Evolutionary conservation across 92 coral and sea anemone species (phyloP).

Genomic region (Nematostella vectensis): DNA sequence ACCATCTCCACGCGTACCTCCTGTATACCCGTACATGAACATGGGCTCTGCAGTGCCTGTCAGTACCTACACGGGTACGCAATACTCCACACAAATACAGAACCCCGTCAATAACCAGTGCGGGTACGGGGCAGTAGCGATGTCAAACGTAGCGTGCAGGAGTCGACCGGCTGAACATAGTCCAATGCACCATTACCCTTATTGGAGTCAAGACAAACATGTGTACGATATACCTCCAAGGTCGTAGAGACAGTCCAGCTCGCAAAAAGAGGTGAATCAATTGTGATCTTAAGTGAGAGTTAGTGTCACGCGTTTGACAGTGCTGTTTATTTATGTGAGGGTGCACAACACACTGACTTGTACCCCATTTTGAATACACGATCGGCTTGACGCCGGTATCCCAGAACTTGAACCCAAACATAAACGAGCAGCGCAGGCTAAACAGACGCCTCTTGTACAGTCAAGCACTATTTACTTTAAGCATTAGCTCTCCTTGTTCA

Average conservation of each 20-base stretch:
- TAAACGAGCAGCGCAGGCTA: background rate
- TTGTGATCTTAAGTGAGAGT: slow-evolving; percentile 6
- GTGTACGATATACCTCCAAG: slow-evolving; percentile 73
- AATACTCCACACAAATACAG: slow-evolving; percentile 92
- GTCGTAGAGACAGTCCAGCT: slow-evolving; percentile 41
- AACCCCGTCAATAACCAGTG: slow-evolving; percentile 92
- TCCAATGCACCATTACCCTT: slow-evolving; percentile 76
- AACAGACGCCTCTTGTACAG: slow-evolving; percentile 6
- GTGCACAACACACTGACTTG: slow-evolving; percentile 12
- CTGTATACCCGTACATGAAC: slow-evolving; percentile 89
- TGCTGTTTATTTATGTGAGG: slow-evolving; percentile 56
- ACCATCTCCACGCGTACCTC: slow-evolving; percentile 82
- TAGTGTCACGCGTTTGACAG: slow-evolving; percentile 21
- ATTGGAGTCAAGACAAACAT: slow-evolving; percentile 88
- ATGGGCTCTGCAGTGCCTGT: slow-evolving; percentile 97
- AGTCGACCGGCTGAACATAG: slow-evolving; percentile 85
- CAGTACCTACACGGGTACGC: slow-evolving; percentile 91
- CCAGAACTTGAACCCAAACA: background rate
- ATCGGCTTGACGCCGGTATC: slow-evolving; percentile 1
- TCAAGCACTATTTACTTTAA: slow-evolving; percentile 66
- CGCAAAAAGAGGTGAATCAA: slow-evolving; percentile 20
- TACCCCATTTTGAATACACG: background rate
- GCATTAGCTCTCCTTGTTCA: slow-evolving; percentile 53
- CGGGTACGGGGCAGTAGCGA: slow-evolving; percentile 87
- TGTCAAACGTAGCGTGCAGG: slow-evolving; percentile 85